phyloP scores from a whole-genome alignment of 2,888 invertebrate species.

The Drosophila aldrichi region DNA sequence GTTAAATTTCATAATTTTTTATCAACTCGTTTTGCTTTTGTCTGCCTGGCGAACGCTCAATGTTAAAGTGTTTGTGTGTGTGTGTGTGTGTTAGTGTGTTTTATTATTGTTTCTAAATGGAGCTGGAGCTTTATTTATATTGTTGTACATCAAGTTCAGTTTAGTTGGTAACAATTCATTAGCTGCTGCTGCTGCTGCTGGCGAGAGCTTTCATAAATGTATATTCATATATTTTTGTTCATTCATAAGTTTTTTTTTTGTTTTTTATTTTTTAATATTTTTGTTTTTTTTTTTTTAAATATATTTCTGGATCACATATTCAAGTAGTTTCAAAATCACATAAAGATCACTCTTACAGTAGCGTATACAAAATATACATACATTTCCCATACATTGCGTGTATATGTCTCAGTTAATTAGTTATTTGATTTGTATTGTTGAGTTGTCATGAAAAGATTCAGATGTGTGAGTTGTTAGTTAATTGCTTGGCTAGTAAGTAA shows the following conservation, averaged over 20 bases:
- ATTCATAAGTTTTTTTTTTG: slow-evolving; percentile 35
- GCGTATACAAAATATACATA: slow-evolving; percentile 82
- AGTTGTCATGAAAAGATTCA: slow-evolving; percentile 44
- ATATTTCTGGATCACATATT: slow-evolving; percentile 80
- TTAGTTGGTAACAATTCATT: slow-evolving; percentile 61
- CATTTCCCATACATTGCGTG: slow-evolving; percentile 57
- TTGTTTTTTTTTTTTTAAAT: slow-evolving; percentile 46
- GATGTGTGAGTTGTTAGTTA: slow-evolving; percentile 43
- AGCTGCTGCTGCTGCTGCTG: slow-evolving; percentile 58
- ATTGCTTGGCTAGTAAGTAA: slow-evolving; percentile 35
- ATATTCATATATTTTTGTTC: slow-evolving; percentile 53
- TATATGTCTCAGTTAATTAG: slow-evolving; percentile 47
- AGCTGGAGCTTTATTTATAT: slow-evolving; percentile 65
- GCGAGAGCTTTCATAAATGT: slow-evolving; percentile 57
- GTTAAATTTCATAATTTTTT: slow-evolving; percentile 25
- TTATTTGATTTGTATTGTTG: slow-evolving; percentile 59
- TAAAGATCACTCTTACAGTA: slow-evolving; percentile 82
- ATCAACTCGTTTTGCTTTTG: background rate
- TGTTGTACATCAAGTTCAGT: slow-evolving; percentile 63
- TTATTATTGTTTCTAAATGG: slow-evolving; percentile 64
- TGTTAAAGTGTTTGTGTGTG: slow-evolving; percentile 23
- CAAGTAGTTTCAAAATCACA: slow-evolving; percentile 82
- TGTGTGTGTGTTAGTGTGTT: slow-evolving; percentile 24
- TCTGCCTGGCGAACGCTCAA: slow-evolving; percentile 17
- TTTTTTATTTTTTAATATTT: slow-evolving; percentile 3